Evolutionary conservation across 2,113 vertebrate genomes (phyloP).

Genomic region (Apus apus): DNA sequence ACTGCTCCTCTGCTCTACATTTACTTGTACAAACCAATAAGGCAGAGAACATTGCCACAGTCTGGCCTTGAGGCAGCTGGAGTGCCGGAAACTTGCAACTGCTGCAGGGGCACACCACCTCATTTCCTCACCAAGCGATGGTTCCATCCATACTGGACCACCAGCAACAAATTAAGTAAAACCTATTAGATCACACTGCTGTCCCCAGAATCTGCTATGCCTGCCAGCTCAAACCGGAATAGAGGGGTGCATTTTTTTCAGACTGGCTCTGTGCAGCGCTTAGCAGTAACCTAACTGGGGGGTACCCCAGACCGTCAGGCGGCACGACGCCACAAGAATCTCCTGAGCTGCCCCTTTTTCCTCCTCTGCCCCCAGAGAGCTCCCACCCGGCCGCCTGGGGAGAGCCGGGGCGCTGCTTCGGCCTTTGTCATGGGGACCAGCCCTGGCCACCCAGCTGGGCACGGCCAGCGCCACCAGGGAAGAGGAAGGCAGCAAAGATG

Average conservation of each 20-base stretch:
- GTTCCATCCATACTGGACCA: accelerated
- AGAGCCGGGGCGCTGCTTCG: not conserved
- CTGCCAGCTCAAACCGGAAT: not conserved
- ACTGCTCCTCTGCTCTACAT: not conserved
- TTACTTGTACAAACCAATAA: not conserved
- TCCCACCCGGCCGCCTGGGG: not conserved
- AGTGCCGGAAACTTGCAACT: not conserved
- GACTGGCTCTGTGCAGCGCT: not conserved
- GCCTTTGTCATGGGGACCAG: constrained; percentile 2
- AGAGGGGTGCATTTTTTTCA: not conserved
- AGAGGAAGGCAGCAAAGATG: not conserved
- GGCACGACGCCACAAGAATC: not conserved
- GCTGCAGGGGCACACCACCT: not conserved
- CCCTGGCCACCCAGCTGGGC: not conserved
- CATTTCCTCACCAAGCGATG: not conserved
- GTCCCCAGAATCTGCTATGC: not conserved
- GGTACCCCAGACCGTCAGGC: not conserved
- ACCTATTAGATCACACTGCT: not conserved
- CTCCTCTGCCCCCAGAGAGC: not conserved
- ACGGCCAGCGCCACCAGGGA: not conserved
- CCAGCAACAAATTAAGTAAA: not conserved
- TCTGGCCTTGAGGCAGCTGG: not conserved
- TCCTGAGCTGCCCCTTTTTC: not conserved
- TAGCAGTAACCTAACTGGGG: not conserved
- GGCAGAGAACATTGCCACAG: not conserved